A percentile compares a stretch with the other conserved stretches of the same genome.
phyloP scores from a whole-genome alignment of 2,888 invertebrate species.

The Acleris sparsana region DNA sequence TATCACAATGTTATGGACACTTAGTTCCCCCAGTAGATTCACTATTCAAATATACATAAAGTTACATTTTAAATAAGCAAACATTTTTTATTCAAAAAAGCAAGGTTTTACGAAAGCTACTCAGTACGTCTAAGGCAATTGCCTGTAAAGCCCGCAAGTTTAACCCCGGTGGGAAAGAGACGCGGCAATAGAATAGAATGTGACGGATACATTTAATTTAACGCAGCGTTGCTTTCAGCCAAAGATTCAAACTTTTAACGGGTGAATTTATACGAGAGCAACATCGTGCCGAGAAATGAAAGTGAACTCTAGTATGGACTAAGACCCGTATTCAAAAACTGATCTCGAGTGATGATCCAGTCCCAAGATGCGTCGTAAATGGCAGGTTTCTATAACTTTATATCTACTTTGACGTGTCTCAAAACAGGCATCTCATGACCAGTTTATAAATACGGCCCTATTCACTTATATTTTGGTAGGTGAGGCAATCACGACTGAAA shows the following conservation, averaged over 20 bases:
- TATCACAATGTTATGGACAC: constrained; percentile 82
- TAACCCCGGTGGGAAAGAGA: neutral
- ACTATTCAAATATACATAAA: constrained; percentile 80
- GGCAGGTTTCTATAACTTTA: too few relatives aligned
- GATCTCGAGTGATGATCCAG: too few relatives aligned
- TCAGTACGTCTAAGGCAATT: constrained; percentile 30
- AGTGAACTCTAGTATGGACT: too few relatives aligned
- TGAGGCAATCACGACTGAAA: too few relatives aligned
- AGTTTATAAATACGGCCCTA: too few relatives aligned
- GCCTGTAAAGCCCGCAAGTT: constrained; percentile 8
- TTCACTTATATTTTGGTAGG: too few relatives aligned
- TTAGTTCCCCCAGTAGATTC: constrained; percentile 73
- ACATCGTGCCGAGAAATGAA: neutral
- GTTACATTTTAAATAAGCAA: constrained; percentile 74
- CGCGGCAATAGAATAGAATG: constrained; percentile 2
- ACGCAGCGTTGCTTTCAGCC: neutral
- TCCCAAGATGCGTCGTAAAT: too few relatives aligned
- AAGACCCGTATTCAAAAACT: too few relatives aligned
- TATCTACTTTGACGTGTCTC: too few relatives aligned
- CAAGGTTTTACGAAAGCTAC: constrained; percentile 61
- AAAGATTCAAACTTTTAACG: neutral
- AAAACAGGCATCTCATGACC: too few relatives aligned
- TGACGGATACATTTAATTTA: neutral
- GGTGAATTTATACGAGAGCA: neutral
- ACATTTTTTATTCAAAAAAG: constrained; percentile 70